These are phyloP conservation scores for Crocidura indochinensis DNA, from an alignment of 2,797 vertebrate genomes.

Conservation along the genomic window DNA sequence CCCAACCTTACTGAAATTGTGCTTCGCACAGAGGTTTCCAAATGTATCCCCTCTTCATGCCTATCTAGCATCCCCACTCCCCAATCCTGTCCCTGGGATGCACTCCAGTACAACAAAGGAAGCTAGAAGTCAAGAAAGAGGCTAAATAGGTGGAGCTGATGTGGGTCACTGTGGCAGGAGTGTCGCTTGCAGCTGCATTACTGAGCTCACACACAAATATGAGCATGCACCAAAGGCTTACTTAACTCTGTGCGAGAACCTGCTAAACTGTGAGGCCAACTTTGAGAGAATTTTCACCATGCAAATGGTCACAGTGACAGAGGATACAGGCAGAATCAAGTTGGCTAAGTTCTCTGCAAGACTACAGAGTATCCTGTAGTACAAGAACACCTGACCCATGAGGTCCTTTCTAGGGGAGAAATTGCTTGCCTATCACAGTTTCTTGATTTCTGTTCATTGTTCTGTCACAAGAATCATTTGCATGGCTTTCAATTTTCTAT, in stretches of 20 bases:
- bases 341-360: slow-evolving; percentile 16
- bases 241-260: slow-evolving; percentile 25
- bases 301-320: slow-evolving; percentile 41
- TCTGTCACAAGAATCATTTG: slow-evolving; percentile 37
- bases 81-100: too few species aligned
- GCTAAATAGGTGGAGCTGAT: background rate
- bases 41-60: too few species aligned
- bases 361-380: background rate
- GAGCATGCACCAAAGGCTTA: slow-evolving; percentile 30
- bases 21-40: too few species aligned
- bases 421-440: slow-evolving; percentile 21
- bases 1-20: slow-evolving; percentile 14
- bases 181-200: slow-evolving; percentile 55
- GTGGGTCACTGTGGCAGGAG: background rate
- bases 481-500: slow-evolving; percentile 44
- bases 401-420: slow-evolving; percentile 26
- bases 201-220: slow-evolving; percentile 19
- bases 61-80: too few species aligned
- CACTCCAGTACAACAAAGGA: background rate
- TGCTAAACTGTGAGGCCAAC: slow-evolving; percentile 19
- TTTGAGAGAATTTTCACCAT: slow-evolving; percentile 51
- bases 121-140: slow-evolving; percentile 37
- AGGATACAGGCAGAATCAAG: slow-evolving; percentile 36
- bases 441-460: slow-evolving; percentile 57
- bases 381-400: slow-evolving; percentile 11